A percentile compares a stretch with the other conserved stretches of the same genome.
phyloP scores from a whole-genome alignment of 2,888 invertebrate genomes.

The Branchinecta sandiegonensis region DNA sequence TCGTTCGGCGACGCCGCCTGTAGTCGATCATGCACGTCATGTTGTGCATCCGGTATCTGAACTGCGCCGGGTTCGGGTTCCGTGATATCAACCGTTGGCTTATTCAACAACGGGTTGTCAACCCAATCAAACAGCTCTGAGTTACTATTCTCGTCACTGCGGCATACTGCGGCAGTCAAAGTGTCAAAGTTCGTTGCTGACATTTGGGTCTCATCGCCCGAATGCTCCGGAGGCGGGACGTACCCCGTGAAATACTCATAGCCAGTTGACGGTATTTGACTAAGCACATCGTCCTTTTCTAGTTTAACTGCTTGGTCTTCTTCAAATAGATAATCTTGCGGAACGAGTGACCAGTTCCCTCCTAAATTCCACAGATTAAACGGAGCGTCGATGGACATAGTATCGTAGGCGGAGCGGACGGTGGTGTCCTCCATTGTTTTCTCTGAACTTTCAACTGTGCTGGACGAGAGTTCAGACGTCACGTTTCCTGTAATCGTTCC shows the following conservation, averaged over 20 bases:
- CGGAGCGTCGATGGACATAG: neutral
- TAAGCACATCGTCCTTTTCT: conserved; percentile 4
- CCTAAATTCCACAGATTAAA: conserved; percentile 1
- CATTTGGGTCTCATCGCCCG: neutral
- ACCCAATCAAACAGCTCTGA: neutral
- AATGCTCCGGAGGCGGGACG: neutral
- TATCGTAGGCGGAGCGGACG: neutral
- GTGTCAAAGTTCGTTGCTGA: neutral
- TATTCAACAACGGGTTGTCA: neutral
- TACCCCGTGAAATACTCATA: conserved; percentile 11
- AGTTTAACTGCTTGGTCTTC: neutral
- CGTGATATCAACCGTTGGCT: neutral
- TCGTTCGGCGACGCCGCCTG: conserved; percentile 2
- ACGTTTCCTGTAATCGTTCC: neutral
- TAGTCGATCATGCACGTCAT: neutral
- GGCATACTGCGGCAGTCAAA: too few relatives aligned
- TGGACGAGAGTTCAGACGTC: neutral
- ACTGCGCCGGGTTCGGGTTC: neutral
- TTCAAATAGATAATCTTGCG: neutral
- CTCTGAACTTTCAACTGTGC: neutral
- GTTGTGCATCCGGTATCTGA: neutral
- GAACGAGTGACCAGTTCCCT: neutral
- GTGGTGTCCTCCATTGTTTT: neutral
- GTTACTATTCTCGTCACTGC: neutral
- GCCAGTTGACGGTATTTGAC: neutral